phyloP scores from a whole-genome alignment of 1,140 invertebrate genomes.

The Colletes gigas region DNA sequence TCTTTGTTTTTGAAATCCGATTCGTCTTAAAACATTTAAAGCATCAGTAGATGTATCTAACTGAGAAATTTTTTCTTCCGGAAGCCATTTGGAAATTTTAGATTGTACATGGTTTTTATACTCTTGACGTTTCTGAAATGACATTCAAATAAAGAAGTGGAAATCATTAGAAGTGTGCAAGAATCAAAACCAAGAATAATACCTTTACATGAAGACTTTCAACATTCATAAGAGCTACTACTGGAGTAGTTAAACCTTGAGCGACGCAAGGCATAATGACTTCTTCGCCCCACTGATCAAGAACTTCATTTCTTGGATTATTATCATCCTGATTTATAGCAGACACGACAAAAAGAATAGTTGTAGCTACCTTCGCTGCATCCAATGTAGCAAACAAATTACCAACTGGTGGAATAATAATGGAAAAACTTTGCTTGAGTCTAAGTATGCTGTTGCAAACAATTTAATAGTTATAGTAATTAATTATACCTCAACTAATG shows the following conservation, averaged over 20 bases:
- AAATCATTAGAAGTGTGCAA: neutral
- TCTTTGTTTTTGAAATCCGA: conserved; percentile 91
- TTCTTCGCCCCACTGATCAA: conserved; percentile 89
- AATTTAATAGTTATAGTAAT: conserved; percentile 42
- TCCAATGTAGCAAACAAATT: conserved; percentile 91
- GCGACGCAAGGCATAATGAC: conserved; percentile 88
- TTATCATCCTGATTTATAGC: conserved; percentile 80
- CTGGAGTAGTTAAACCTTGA: conserved; percentile 91
- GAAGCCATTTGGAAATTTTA: conserved; percentile 88
- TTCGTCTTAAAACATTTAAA: conserved; percentile 88
- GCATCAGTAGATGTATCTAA: conserved; percentile 90
- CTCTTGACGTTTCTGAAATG: conserved; percentile 85
- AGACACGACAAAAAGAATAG: conserved; percentile 88
- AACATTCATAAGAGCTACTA: conserved; percentile 89
- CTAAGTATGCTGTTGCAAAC: conserved; percentile 86
- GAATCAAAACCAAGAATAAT: conserved; percentile 19
- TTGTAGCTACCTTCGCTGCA: conserved; percentile 92
- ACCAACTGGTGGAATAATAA: conserved; percentile 86
- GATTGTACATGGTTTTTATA: conserved; percentile 89
- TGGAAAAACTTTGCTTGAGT: conserved; percentile 92
- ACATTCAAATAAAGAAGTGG: neutral
- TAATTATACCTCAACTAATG: conserved; percentile 20
- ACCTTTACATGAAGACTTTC: conserved; percentile 84
- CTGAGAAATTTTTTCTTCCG: conserved; percentile 90
- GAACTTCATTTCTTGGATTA: conserved; percentile 77